Conservation (phyloP, 1,140 invertebrate species). For the Papilio polytes region DNA sequence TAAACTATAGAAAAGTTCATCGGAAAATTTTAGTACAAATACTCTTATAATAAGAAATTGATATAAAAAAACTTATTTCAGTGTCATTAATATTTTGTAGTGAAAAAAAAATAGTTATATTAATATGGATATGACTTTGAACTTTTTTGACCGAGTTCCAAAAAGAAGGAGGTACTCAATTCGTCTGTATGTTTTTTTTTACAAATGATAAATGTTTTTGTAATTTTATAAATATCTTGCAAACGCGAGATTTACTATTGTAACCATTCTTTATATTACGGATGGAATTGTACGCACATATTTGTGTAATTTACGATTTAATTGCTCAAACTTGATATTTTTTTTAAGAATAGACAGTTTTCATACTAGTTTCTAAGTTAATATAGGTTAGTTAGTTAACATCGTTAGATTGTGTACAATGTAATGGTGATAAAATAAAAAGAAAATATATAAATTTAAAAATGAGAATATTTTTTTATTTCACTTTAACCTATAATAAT, state of each 20-base stretch:
- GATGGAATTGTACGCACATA: slow-evolving; percentile 31
- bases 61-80: not conserved
- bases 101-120: no score
- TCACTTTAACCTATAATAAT: not conserved
- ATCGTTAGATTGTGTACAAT: not conserved
- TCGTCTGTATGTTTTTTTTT: no score
- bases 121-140: no score
- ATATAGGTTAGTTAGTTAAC: slow-evolving; percentile 22
- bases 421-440: not conserved
- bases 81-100: no score
- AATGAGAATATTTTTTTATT: not conserved
- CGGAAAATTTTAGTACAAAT: slow-evolving; percentile 4
- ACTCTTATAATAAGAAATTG: not conserved
- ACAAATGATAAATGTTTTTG: no score
- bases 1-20: not conserved
- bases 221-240: no score
- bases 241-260: not conserved
- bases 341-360: slow-evolving; percentile 24
- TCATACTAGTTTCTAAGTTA: slow-evolving; percentile 45
- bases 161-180: no score
- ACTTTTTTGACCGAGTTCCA: no score
- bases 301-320: slow-evolving; percentile 33
- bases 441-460: not conserved
- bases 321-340: slow-evolving; percentile 31
- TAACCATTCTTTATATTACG: slow-evolving; percentile 5